Evolutionary conservation across 2,888 invertebrate species (phyloP), one percentile per base, ranked within the genome.

Genomic region (Cantharis lateralis): DNA sequence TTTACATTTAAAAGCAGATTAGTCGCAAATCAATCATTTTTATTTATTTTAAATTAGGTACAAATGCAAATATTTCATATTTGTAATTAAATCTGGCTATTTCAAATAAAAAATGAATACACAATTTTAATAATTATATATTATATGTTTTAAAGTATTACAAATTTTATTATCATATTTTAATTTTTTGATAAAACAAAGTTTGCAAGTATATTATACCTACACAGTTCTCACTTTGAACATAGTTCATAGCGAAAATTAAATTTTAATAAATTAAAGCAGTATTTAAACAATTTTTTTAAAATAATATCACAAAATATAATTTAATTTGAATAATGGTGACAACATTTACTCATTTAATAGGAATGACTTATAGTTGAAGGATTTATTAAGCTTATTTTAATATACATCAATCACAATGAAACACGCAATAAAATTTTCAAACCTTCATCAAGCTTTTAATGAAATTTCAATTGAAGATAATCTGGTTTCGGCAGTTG

Each of bases 401-500:
- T 9, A 48, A 48, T 48, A n/a, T 48, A 48, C n/a, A 48, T 48
- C 48, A 48, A 48, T 48, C 48, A 48, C 48, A 48, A n/a, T 48
- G n/a, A 48, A 48, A 48, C n/a, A 48, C 7, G 48, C 63, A 20
- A 20, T 24, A 66, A 66, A 66, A 16, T 18, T 66, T 18, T 20
- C 64, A 66, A 62, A 63, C 24, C 24, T 20, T 20, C 20, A 66
- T 66, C 64, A 66, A 76, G 81, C 82, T 80, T 84, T 86, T 68
- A 86, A 79, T 9, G 86, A 86, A 62, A 86, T 83, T 80, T 87
- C 86, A 75, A 87, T 72, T 18, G 84, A 82, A 20, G 86, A 83
- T 71, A 87, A 75, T 18, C 85, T 82, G 82, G 82, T 88, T 84
- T 79, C 90, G 83, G 81, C 88, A 9, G 87, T 85, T 61, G 88